Base-by-base conservation (phyloP, 1,140 invertebrate species). In the Charaxes varanes region DNA sequence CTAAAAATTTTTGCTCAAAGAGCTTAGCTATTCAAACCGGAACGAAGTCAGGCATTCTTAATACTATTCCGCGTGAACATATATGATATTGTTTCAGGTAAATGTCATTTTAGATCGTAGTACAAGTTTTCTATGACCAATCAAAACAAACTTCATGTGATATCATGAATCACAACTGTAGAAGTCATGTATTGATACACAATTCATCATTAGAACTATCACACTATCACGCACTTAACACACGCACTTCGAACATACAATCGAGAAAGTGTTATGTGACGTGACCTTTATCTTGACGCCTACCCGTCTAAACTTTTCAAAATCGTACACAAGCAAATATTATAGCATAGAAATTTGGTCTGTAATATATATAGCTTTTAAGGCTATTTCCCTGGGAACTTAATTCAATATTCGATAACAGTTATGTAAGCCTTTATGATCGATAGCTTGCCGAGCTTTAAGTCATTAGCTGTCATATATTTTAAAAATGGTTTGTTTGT, bases 241-340 rank as follows among this genome's bases (percentile, higher is more conserved):
- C n/a, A n/a, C n/a, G n/a, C n/a, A n/a, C n/a, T n/a, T n/a, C n/a
- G n/a, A 26, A 11, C 24, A 26, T 26, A 26, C 13, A 41, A 14
- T 35, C 28, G 49, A 51, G 62, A 66, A 68, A 66, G 65, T 57
- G 54, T 62, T 65, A 61, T 54, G 47, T 66, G 53, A 46, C 48
- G 46, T 59, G 68, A 67, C 60, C 67, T 70, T 70, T 67, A 41
- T 53, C 31, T 51, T 53, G 40, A 62, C 66, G 57, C 66, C 65
- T 56, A 67, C 63, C 54, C 43, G 33, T 56, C 42, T 47, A 17
- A 38, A 38, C 13, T 45, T 26, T 53, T 47, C 28, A 23, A 55
- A 46, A 48, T 48, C 30, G 30, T 24, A 47, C 37, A 42, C 16
- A 36, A 44, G 30, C 41, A 41, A 41, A 38, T n/a, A 10, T 4